Base-by-base conservation (phyloP, 64 coral and sea anemone genomes). In the Stichodactyla mertensii region DNA sequence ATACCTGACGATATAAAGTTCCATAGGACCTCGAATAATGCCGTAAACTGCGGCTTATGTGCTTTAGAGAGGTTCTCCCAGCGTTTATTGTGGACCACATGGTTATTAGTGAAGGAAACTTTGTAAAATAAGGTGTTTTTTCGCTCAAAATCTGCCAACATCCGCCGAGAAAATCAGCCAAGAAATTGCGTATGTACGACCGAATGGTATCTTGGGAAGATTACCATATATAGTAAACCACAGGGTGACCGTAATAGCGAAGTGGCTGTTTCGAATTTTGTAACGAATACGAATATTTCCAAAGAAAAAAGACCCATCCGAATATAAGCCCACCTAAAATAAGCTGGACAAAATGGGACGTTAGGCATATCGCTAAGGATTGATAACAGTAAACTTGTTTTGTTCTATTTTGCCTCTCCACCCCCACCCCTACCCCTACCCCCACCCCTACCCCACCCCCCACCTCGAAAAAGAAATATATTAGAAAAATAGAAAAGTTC, bases 11-110 rank as follows among this genome's bases (percentile, higher is more conserved):
- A 19, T 15, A 51, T 16, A 87, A 10, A 7, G 31, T 81, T 64
- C 84, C 84, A 91, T 82, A 91, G 1, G 51, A 79, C 26, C 89
- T 55, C 26, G 82, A 10, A 64, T 20, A 18, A 66, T 64, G 78
- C 19, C 66, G 84, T 28, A 19, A 62, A 67, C 78, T 45, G 11
- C 89, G 83, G 59, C 54, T 66, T 64, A 87, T 59, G 57, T 87
- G 57, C 59, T 91, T 91, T 7, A 91, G 57, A 0, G 77, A 91
- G 13, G 45, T 64, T 87, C 89, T 78, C 13, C 80, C 77, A 64
- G 77, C 66, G 19, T 60, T 91, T 24, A 91, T 22, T 56, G 74
- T 67, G 0, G 84, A 82, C 89, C 85, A 91, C 85, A 87, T 87
- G 16, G 52, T 81, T 53, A 18, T 4, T 7, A 4, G 8, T 53